Conservation (phyloP, 2,113 vertebrate species). For the Aegithalos caudatus region DNA sequence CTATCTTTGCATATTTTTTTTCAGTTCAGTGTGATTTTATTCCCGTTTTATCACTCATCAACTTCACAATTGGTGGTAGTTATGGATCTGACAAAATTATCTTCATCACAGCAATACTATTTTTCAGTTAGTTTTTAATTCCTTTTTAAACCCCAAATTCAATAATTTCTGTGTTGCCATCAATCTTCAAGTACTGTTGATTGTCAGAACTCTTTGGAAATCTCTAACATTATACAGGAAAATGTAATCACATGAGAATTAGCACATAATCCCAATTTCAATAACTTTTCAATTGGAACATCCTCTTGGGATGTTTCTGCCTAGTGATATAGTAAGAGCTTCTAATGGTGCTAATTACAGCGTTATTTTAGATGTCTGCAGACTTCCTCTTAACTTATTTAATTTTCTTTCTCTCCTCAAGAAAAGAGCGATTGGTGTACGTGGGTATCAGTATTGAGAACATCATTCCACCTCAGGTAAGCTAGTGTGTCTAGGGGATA, state of each 20-base stretch:
- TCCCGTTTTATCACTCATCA: background rate
- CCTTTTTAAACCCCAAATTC: background rate
- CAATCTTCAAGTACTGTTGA: background rate
- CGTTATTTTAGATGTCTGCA: background rate
- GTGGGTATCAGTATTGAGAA: slow-evolving; percentile 99
- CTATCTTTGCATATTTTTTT: background rate
- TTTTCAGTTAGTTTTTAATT: background rate
- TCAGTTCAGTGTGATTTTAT: background rate
- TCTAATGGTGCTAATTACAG: background rate
- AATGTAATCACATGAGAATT: background rate
- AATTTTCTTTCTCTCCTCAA: slow-evolving; percentile 57
- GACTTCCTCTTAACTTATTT: background rate
- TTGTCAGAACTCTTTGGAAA: background rate
- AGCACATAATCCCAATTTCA: background rate
- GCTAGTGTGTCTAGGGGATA: background rate
- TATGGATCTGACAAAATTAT: background rate
- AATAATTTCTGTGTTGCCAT: background rate
- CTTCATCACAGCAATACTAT: background rate
- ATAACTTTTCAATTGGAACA: background rate
- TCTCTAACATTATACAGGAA: background rate
- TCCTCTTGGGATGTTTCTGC: background rate
- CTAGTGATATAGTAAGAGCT: background rate
- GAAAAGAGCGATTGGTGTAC: slow-evolving; percentile 95
- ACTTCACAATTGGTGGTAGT: background rate
- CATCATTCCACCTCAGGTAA: slow-evolving; percentile 94